Percentiles rank a stretch among this genome's conserved stretches.
phyloP scores from a whole-genome alignment of 2,113 vertebrate species.

The Regulus satrapa region DNA sequence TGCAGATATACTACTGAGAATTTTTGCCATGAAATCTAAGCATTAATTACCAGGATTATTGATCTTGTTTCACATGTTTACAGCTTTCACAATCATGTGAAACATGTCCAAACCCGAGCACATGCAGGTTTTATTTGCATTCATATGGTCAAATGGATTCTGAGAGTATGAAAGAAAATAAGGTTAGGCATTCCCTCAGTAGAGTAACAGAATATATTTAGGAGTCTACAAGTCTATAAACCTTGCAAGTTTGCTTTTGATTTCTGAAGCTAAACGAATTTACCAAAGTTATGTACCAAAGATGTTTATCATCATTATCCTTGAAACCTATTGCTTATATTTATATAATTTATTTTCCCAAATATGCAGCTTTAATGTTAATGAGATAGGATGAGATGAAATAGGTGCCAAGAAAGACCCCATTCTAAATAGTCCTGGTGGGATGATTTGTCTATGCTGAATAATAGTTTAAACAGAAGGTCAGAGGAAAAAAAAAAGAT shows the following conservation, averaged over 20 bases:
- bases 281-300: background rate
- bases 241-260: background rate
- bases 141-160: background rate
- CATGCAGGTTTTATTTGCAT: background rate
- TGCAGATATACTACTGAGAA: background rate
- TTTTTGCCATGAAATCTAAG: background rate
- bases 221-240: background rate
- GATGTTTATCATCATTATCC: background rate
- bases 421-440: background rate
- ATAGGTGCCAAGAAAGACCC: background rate
- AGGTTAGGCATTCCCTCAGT: background rate
- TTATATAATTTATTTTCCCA: background rate
- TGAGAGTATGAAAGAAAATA: background rate
- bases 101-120: background rate
- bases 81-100: fast-evolving
- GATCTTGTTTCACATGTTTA: background rate
- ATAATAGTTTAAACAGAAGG: background rate
- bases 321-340: background rate
- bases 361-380: background rate
- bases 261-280: background rate
- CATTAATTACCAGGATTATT: background rate
- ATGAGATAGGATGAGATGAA: background rate
- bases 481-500: background rate
- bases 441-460: background rate
- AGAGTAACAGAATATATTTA: background rate